A percentile compares a stretch with the other conserved stretches of the same genome.
Evolutionary conservation across 2,797 vertebrate genomes (phyloP).

Genomic region (Channa striata): DNA sequence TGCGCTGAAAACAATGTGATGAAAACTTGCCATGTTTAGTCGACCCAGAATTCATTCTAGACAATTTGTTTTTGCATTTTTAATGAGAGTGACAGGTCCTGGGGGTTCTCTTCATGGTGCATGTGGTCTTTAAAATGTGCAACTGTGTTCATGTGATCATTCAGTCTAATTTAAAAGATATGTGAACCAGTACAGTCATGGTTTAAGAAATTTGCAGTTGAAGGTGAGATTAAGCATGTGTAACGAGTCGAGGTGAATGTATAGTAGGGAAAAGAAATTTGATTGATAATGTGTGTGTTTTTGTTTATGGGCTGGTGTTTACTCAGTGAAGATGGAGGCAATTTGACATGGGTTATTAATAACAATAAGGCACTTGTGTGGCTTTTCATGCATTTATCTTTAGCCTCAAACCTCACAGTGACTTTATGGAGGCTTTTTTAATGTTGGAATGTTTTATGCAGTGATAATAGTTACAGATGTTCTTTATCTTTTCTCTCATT

Average conservation of each 20-base stretch:
- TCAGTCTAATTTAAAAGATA: not conserved
- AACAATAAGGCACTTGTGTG: constrained; percentile 16
- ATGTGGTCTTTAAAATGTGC: constrained; percentile 3
- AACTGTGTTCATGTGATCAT: not conserved
- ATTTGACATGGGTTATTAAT: constrained; percentile 6
- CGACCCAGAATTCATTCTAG: not conserved
- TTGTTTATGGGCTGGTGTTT: not conserved
- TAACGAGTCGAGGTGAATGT: constrained; percentile 16
- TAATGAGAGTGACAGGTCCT: too few relatives aligned
- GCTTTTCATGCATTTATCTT: constrained; percentile 2
- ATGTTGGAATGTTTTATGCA: not conserved
- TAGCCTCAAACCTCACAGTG: constrained; percentile 17
- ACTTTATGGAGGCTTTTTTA: constrained; percentile 13
- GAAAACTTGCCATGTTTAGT: not conserved
- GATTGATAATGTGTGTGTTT: not conserved
- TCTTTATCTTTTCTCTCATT: not conserved
- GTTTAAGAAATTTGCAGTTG: not conserved
- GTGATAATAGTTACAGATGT: not conserved
- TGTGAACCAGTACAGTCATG: not conserved
- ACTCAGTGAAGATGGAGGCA: not conserved
- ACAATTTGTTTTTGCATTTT: too few relatives aligned
- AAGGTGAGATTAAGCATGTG: constrained; percentile 9
- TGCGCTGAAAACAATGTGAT: not conserved
- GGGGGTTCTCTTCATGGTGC: not conserved
- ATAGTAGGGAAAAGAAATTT: constrained; percentile 2